Percentiles rank a stretch among this genome's conserved stretches.
Evolutionary conservation across 2,797 vertebrate genomes (phyloP).

Genomic region (Ctenopoma kingsleyae): DNA sequence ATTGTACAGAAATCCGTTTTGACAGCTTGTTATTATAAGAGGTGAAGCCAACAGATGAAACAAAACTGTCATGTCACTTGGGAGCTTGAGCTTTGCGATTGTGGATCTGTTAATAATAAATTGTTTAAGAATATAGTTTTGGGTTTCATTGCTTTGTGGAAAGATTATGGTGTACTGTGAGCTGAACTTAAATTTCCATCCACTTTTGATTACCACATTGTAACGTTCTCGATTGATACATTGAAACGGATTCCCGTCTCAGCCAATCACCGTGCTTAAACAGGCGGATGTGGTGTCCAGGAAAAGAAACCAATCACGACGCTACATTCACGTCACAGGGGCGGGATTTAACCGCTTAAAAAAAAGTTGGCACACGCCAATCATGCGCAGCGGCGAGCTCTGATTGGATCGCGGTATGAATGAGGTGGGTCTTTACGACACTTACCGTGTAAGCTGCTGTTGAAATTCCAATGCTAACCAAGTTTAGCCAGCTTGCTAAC

Average conservation of each 20-base stretch:
- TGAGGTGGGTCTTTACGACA: constrained; percentile 67
- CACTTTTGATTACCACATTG: constrained; percentile 23
- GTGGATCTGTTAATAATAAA: constrained; percentile 84
- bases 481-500: constrained; percentile 82
- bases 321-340: constrained; percentile 6
- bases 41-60: constrained; percentile 69
- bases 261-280: constrained; percentile 49
- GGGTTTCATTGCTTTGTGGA: constrained; percentile 60
- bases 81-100: constrained; percentile 77
- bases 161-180: neutral
- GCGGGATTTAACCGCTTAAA: constrained; percentile 35
- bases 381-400: constrained; percentile 23
- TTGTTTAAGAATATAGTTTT: constrained; percentile 78
- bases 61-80: constrained; percentile 76
- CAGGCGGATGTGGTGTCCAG: constrained; percentile 61
- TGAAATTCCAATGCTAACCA: constrained; percentile 87
- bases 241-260: constrained; percentile 37
- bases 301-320: constrained; percentile 55
- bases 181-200: constrained; percentile 1
- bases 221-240: constrained; percentile 27
- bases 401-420: constrained; percentile 66
- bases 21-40: constrained; percentile 67
- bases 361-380: constrained; percentile 50
- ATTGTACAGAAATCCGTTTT: constrained; percentile 73
- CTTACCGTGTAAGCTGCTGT: constrained; percentile 75